phyloP scores from a whole-genome alignment of 2,797 vertebrate species.

The Channa striata region DNA sequence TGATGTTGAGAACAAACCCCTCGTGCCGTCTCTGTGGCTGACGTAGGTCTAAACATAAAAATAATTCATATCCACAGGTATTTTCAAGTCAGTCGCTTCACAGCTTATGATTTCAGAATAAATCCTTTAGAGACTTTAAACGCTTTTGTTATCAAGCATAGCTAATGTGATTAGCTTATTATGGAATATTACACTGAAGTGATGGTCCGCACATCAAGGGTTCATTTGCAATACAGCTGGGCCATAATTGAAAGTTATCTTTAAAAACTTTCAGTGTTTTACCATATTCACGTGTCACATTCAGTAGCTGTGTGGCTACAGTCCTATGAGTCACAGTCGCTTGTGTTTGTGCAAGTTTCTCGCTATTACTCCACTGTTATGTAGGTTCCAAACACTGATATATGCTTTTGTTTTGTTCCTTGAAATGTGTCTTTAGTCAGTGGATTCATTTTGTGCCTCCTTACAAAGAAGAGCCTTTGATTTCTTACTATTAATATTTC shows the following conservation, averaged over 20 bases:
- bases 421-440: not conserved
- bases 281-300: conserved; percentile 5
- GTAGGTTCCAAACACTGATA: too few relatives aligned
- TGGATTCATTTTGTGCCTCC: not conserved
- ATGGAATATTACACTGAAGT: not conserved
- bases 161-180: not conserved
- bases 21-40: conserved; percentile 47
- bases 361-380: not conserved
- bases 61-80: not conserved
- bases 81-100: conserved; percentile 8
- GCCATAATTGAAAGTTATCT: not conserved
- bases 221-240: not conserved
- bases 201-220: not conserved
- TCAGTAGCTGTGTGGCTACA: too few relatives aligned
- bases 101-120: not conserved
- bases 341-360: not conserved
- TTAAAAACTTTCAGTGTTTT: not conserved
- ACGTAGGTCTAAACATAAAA: conserved; percentile 21
- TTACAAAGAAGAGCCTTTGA: not conserved
- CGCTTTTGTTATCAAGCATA: conserved; percentile 19
- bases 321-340: not conserved
- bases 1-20: conserved; percentile 56
- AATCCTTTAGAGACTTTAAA: not conserved
- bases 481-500: not conserved
- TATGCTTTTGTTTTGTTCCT: not conserved